phyloP scores from a whole-genome alignment of 2,888 invertebrate species.

The Eustalomyia histrio region DNA sequence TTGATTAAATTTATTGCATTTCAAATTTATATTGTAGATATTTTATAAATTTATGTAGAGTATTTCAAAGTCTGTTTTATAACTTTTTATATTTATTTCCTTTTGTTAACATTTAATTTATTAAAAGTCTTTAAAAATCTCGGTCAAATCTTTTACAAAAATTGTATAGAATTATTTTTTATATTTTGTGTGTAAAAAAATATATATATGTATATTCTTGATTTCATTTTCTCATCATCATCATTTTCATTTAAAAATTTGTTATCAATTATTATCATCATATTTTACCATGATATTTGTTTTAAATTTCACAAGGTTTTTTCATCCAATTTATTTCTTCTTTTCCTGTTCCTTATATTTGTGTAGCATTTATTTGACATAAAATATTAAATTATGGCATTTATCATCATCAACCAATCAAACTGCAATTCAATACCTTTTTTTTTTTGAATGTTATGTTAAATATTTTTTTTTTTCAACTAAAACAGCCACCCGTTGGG shows the following conservation, averaged over 20 bases:
- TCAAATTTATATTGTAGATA: too few relatives aligned
- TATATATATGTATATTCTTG: not conserved
- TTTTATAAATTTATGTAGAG: not conserved
- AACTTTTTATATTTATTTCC: not conserved
- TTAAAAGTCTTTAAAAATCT: slow-evolving; percentile 37
- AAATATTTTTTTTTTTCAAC: slow-evolving; percentile 29
- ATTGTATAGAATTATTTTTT: slow-evolving; percentile 6
- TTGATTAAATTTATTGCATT: too few relatives aligned
- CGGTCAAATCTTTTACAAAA: slow-evolving; percentile 34
- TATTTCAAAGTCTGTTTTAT: not conserved
- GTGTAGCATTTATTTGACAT: slow-evolving; percentile 64
- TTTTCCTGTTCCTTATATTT: slow-evolving; percentile 20
- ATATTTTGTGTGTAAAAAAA: not conserved
- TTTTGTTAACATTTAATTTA: slow-evolving; percentile 36
- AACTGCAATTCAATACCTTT: slow-evolving; percentile 64
- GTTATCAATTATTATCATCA: slow-evolving; percentile 52
- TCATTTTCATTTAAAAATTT: not conserved
- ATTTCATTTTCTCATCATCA: slow-evolving; percentile 27
- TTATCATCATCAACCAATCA: slow-evolving; percentile 69
- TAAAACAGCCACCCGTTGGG: slow-evolving; percentile 64
- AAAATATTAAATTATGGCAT: slow-evolving; percentile 71
- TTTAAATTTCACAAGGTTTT: slow-evolving; percentile 50
- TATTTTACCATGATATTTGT: slow-evolving; percentile 48
- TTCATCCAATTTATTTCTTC: not conserved
- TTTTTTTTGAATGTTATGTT: slow-evolving; percentile 2